Conservation (phyloP, 2,888 invertebrate species). For the Pristionchus japonicus region DNA sequence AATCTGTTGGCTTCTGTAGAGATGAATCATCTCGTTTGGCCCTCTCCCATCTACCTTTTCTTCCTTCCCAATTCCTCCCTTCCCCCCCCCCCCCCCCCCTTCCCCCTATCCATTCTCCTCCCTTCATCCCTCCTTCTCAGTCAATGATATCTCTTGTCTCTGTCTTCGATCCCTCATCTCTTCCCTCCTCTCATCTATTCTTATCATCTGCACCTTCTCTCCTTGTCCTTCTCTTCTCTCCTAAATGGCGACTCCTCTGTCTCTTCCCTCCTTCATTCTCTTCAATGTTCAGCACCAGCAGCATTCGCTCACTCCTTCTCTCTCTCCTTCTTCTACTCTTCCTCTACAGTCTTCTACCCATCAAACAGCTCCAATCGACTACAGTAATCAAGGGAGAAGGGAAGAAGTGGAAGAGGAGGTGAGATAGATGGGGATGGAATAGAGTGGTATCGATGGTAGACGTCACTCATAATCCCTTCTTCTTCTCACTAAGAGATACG, state of each 20-base stretch:
- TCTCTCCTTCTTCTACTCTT: background rate
- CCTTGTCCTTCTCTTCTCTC: background rate
- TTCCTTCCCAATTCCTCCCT: background rate
- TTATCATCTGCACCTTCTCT: background rate
- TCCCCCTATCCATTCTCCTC: background rate
- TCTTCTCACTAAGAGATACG: background rate
- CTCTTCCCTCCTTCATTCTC: background rate
- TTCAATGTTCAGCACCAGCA: background rate
- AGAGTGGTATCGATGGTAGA: background rate
- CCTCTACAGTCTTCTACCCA: background rate
- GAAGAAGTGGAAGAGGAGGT: too few species aligned
- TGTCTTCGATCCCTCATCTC: background rate
- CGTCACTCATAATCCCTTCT: background rate
- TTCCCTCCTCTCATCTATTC: background rate
- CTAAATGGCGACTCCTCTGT: background rate
- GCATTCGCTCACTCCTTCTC: background rate
- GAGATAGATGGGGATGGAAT: too few species aligned
- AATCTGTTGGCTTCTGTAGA: background rate
- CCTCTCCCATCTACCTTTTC: background rate
- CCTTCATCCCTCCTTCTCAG: background rate
- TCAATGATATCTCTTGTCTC: background rate
- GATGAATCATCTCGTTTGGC: background rate
- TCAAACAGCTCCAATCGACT: background rate
- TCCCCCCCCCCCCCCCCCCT: too few species aligned
- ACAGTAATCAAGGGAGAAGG: background rate